These are phyloP conservation scores for Archaeoteleia sp. DNA, from an alignment of 2,888 invertebrate genomes.

Conservation along the genomic window DNA sequence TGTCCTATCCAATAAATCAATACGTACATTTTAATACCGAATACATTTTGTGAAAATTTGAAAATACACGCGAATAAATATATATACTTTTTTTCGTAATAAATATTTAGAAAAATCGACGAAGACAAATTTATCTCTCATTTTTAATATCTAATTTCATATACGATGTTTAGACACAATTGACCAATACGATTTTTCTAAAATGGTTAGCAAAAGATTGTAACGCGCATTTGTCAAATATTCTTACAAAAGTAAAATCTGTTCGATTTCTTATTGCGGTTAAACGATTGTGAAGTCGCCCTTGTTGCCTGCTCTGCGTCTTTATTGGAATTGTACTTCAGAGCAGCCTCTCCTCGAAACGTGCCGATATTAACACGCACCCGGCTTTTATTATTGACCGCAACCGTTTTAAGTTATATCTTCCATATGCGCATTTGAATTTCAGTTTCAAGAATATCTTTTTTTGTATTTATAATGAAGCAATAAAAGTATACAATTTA, in stretches of 20 bases:
- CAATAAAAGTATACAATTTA: too few relatives aligned
- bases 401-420: constrained; percentile 45
- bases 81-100: too few relatives aligned
- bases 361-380: constrained; percentile 70
- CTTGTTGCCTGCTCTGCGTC: constrained; percentile 46
- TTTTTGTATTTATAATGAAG: constrained; percentile 24
- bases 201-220: too few relatives aligned
- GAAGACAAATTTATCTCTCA: too few relatives aligned
- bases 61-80: too few relatives aligned
- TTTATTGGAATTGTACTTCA: constrained; percentile 69
- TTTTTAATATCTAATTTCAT: too few relatives aligned
- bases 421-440: constrained; percentile 30
- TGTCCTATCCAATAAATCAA: neutral
- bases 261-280: too few relatives aligned
- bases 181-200: too few relatives aligned
- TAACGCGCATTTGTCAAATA: too few relatives aligned
- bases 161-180: too few relatives aligned
- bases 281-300: neutral
- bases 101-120: too few relatives aligned
- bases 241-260: too few relatives aligned
- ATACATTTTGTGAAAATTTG: neutral
- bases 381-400: constrained; percentile 65
- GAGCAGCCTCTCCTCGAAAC: constrained; percentile 67
- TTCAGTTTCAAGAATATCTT: constrained; percentile 19
- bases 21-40: neutral